These are phyloP conservation scores for Pseudolaguvia tuberculata DNA, from an alignment of 2,113 vertebrate genomes.

Conservation along the genomic window DNA sequence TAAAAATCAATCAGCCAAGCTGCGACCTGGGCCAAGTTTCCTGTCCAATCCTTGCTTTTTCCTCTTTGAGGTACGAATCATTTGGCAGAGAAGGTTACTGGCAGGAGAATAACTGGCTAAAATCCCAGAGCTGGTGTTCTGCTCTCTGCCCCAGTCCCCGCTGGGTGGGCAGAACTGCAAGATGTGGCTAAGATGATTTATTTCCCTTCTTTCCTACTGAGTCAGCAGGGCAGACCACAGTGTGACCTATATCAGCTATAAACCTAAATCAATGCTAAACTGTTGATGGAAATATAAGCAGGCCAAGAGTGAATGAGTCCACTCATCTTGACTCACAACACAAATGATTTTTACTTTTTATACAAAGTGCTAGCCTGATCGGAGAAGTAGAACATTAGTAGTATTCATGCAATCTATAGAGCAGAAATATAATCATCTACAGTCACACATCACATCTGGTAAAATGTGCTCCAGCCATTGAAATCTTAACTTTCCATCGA, in stretches of 20 bases:
- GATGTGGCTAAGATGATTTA: constrained; percentile 46
- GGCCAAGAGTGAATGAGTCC: constrained; percentile 13
- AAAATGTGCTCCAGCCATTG: constrained; percentile 14
- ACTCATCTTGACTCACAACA: constrained; percentile 32
- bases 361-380: neutral
- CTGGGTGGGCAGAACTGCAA: constrained; percentile 42
- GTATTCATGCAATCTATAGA: neutral
- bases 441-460: constrained; percentile 1
- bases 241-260: constrained; percentile 39
- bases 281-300: constrained; percentile 37
- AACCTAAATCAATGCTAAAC: constrained; percentile 26
- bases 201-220: constrained; percentile 45
- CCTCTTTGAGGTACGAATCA: constrained; percentile 11
- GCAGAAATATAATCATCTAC: neutral
- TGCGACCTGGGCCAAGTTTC: constrained; percentile 19
- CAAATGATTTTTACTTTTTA: constrained; percentile 17
- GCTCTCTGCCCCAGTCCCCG: constrained; percentile 9
- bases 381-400: neutral
- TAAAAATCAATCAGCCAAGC: constrained; percentile 25
- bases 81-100: constrained; percentile 21
- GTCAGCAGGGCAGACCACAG: constrained; percentile 47
- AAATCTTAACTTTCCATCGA: constrained; percentile 18
- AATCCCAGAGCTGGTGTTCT: constrained; percentile 24
- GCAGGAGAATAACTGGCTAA: constrained; percentile 14
- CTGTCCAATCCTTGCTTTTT: constrained; percentile 36